Percentiles rank a stretch among this genome's conserved stretches.
Evolutionary conservation across 2,797 vertebrate genomes (phyloP).

Genomic region (Enteromius viviparus): DNA sequence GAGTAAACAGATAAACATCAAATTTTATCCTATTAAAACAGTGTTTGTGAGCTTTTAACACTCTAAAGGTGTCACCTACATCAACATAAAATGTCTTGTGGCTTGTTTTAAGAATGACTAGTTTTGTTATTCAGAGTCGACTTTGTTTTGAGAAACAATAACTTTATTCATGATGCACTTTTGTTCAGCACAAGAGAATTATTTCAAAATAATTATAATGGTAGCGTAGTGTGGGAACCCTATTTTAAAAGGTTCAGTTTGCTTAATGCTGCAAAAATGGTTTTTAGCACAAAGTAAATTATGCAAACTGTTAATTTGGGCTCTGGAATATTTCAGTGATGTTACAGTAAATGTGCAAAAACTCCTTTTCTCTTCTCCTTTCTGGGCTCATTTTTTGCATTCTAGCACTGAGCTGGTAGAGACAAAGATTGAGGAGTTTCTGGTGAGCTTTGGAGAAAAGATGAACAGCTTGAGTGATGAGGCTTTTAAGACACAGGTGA

Average conservation of each 20-base stretch:
- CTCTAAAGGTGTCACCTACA: too few relatives aligned
- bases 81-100: too few relatives aligned
- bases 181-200: neutral
- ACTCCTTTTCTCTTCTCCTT: neutral
- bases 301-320: neutral
- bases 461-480: constrained; percentile 86
- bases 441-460: constrained; percentile 87
- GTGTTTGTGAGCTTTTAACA: too few relatives aligned
- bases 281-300: neutral
- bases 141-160: too few relatives aligned
- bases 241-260: neutral
- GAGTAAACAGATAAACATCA: too few relatives aligned
- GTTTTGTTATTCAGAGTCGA: too few relatives aligned
- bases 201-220: neutral
- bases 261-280: neutral
- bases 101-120: too few relatives aligned
- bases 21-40: too few relatives aligned
- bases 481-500: constrained; percentile 90
- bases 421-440: constrained; percentile 94
- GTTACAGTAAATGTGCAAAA: neutral
- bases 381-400: neutral
- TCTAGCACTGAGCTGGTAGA: constrained; percentile 91
- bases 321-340: neutral
- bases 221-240: neutral
- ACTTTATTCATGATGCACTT: too few relatives aligned